Conservation (phyloP, 2,113 vertebrate genomes). For the Pionites leucogaster region DNA sequence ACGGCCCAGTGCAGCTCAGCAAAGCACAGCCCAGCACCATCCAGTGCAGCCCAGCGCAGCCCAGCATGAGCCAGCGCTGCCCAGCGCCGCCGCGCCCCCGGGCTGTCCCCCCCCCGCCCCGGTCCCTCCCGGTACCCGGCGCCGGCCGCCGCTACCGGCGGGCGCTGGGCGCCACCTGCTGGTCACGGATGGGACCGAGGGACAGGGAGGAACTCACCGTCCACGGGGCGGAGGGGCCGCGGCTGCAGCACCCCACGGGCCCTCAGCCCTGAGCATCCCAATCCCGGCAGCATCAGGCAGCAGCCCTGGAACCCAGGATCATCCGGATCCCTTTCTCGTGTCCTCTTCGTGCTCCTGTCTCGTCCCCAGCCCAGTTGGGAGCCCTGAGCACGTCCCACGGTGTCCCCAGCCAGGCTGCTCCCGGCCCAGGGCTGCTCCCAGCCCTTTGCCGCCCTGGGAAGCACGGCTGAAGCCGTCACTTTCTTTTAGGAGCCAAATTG, state of each 20-base stretch:
- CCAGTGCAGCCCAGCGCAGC: accelerated
- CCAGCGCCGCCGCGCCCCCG: not conserved
- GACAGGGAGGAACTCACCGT: accelerated
- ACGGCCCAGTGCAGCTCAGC: not conserved
- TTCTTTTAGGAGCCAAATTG: not conserved
- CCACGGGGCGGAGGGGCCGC: not conserved
- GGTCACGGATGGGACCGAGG: not conserved
- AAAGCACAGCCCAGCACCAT: not conserved
- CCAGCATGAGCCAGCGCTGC: not conserved
- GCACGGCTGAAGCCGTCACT: accelerated
- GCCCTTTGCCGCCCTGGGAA: accelerated
- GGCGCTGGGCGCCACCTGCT: not conserved
- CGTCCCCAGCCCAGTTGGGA: not conserved
- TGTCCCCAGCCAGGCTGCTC: not conserved
- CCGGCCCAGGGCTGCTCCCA: not conserved
- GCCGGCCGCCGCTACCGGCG: not conserved
- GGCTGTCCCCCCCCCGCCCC: accelerated
- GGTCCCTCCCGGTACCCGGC: accelerated
- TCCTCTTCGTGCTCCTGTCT: accelerated
- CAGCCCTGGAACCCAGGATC: not conserved
- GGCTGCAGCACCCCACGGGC: accelerated
- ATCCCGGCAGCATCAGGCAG: accelerated
- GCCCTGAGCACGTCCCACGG: accelerated
- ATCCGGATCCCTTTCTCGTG: not conserved
- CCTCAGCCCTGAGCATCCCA: not conserved